Evolutionary conservation across 2,113 vertebrate genomes (phyloP).

Genomic region (Rhinolophus sinicus): DNA sequence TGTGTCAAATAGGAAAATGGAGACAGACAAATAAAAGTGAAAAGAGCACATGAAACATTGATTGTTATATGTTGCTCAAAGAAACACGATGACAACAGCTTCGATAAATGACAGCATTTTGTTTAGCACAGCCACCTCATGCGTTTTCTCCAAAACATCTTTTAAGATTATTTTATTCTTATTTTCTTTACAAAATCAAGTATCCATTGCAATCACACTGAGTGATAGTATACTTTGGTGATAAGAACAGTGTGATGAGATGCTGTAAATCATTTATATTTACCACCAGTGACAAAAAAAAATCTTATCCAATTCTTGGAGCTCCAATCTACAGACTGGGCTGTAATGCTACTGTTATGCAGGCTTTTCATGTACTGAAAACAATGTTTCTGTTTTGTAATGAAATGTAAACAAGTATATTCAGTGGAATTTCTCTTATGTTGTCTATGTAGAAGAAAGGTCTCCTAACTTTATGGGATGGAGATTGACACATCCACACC

Average conservation of each 20-base stretch:
- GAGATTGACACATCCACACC: neutral
- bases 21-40: neutral
- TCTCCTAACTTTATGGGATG: neutral
- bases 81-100: neutral
- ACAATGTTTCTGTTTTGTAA: neutral
- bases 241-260: neutral
- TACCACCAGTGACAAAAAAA: neutral
- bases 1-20: conserved; percentile 44
- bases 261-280: neutral
- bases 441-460: neutral
- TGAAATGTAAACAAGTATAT: neutral
- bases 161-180: neutral
- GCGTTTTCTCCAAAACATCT: neutral
- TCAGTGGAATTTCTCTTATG: neutral
- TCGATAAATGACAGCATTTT: neutral
- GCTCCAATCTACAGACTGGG: neutral
- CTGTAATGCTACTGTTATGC: neutral
- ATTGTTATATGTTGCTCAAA: neutral
- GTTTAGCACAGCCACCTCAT: neutral
- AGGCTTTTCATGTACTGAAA: neutral
- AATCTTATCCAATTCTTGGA: neutral
- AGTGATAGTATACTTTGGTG: neutral
- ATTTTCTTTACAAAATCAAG: conserved; percentile 45
- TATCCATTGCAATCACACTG: neutral
- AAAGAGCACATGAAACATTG: neutral